Base-by-base conservation (phyloP, 2,888 invertebrate species). In the Chrysina gloriosa region DNA sequence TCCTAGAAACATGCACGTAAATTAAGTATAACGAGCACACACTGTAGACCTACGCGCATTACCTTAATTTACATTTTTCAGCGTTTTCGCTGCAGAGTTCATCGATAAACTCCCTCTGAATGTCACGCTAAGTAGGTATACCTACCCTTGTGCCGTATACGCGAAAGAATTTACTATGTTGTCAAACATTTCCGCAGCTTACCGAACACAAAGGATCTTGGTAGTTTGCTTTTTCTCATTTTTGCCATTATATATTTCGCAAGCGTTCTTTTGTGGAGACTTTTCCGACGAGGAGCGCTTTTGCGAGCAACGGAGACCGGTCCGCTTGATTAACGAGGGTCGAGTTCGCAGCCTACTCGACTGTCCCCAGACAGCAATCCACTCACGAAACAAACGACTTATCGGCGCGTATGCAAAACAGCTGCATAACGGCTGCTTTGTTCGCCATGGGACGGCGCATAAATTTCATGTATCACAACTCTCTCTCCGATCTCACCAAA, bases 341-440 rank as follows among this genome's bases (percentile, higher is more conserved):
- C 66, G 68, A 67, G 67, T 67, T 65, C 69, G 65, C 68, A 68
- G 63, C 65, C 70, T 67, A 68, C 69, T 69, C 64, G 65, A 27
- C 67, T 67, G 71, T 69, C 66, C 68, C 70, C 54, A 63, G 56
- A 68, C 52, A 64, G 64, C 66, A 42, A 56, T 52, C 65, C 65
- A 65, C 65, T 65, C 64, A 68, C 58, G 65, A 61, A 68, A 69
- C 67, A 69, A 68, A 68, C 68, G 63, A 48, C 54, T n/a, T 63
- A 67, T 68, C 64, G 65, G 70, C 63, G 47, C 58, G 65, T 63
- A 71, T 72, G 71, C 67, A 71, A 69, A 69, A 39, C 70, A 71
- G 71, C 69, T 69, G 71, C 64, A 45, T 31, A 67, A 67, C 58
- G 56, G 64, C 61, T 58, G 67, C 64, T 69, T 72, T 69, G 70